Conservation (phyloP, 2,797 vertebrate species). For the Urocyon cinereoargenteus region DNA sequence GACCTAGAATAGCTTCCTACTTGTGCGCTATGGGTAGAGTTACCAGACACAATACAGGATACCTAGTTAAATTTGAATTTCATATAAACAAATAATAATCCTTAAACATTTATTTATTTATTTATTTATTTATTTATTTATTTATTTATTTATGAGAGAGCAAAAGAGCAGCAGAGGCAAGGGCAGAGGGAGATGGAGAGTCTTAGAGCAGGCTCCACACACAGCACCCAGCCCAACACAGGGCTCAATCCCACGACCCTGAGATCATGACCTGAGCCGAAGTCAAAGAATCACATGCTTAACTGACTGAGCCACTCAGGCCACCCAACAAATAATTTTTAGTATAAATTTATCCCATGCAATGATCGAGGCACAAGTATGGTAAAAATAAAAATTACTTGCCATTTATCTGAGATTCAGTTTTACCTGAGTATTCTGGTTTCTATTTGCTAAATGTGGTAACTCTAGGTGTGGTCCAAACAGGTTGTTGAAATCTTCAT, state of each 20-base stretch:
- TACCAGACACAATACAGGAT: neutral
- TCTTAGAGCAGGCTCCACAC: neutral
- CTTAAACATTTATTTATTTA: neutral
- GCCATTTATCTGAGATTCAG: neutral
- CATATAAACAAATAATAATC: neutral
- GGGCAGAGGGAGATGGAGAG: neutral
- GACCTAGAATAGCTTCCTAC: neutral
- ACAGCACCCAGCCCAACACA: neutral
- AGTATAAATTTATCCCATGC: neutral
- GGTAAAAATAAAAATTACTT: neutral
- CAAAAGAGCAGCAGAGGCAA: neutral
- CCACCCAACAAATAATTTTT: neutral
- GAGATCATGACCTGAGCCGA: neutral
- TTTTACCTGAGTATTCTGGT: neutral
- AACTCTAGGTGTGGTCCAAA: neutral
- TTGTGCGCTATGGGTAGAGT: neutral
- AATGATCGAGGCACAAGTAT: neutral
- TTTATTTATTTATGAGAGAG: neutral
- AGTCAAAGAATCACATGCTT: neutral
- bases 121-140: neutral
- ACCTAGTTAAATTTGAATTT: neutral
- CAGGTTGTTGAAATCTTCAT: neutral
- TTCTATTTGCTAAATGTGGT: neutral
- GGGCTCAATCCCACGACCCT: neutral
- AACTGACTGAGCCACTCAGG: neutral